phyloP scores from a whole-genome alignment of 1,140 invertebrate genomes.

The Trichogramma pretiosum region DNA sequence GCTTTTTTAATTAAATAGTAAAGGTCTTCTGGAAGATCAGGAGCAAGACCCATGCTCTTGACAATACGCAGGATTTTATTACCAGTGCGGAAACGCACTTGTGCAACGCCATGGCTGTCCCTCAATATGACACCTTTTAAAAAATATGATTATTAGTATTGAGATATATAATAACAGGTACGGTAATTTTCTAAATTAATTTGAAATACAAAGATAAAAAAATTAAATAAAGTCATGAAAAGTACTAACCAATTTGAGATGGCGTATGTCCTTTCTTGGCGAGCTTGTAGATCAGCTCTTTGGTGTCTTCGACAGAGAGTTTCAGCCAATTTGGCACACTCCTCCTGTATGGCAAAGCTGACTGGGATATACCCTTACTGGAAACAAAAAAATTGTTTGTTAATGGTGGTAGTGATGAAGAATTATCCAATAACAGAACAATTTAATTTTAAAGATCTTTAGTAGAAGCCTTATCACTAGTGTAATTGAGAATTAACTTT shows the following conservation, averaged over 20 bases:
- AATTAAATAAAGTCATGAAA: too few relatives aligned
- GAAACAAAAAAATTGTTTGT: too few relatives aligned
- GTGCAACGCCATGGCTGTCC: conserved; percentile 98
- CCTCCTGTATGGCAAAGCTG: conserved; percentile 92
- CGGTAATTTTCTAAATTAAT: too few relatives aligned
- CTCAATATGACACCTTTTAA: conserved; percentile 96
- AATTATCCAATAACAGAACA: too few relatives aligned
- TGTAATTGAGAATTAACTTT: too few relatives aligned
- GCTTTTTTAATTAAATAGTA: conserved; percentile 99
- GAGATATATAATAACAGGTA: too few relatives aligned
- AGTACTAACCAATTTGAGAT: conserved; percentile 91
- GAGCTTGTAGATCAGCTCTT: conserved; percentile 94
- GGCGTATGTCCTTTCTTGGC: conserved; percentile 98
- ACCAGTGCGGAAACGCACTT: conserved; percentile 94
- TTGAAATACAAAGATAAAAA: too few relatives aligned
- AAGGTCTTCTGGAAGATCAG: conserved; percentile 94
- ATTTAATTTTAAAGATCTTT: too few relatives aligned
- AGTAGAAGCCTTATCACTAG: too few relatives aligned
- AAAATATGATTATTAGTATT: too few relatives aligned
- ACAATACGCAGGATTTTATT: conserved; percentile 97
- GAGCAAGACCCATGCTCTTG: conserved; percentile 92
- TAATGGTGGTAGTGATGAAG: too few relatives aligned
- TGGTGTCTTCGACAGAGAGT: conserved; percentile 91
- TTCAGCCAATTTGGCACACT: conserved; percentile 98
- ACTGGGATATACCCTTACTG: conserved; percentile 99